Conservation (phyloP, 2,797 vertebrate species). For the Acrossocheilus wenchowensis region DNA sequence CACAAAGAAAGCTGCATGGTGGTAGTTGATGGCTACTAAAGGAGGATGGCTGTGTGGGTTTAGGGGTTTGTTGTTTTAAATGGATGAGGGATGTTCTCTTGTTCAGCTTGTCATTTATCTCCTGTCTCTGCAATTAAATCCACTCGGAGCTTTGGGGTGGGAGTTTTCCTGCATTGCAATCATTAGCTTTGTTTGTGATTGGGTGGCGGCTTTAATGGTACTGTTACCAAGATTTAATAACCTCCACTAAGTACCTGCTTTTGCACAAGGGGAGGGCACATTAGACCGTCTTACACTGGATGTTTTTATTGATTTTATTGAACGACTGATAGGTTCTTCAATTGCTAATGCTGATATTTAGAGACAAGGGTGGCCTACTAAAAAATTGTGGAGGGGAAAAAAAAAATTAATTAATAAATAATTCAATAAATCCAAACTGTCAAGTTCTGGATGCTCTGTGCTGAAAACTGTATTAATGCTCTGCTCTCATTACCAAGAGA, state of each 20-base stretch:
- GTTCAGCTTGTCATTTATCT: conserved; percentile 52
- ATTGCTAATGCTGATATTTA: neutral
- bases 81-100: conserved; percentile 47
- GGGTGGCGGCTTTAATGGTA: conserved; percentile 28
- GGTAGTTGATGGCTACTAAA: conserved; percentile 35
- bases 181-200: conserved; percentile 13
- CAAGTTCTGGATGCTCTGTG: neutral
- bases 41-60: conserved; percentile 49
- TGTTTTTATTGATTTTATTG: conserved; percentile 24
- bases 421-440: neutral
- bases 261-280: neutral
- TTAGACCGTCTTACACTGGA: neutral
- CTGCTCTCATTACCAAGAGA: too few relatives aligned
- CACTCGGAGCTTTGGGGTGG: conserved; percentile 14
- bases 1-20: conserved; percentile 16
- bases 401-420: too few relatives aligned
- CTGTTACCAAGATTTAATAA: conserved; percentile 35
- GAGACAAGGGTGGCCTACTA: neutral
- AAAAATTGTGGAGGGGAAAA: too few relatives aligned
- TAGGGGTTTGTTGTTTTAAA: conserved; percentile 55
- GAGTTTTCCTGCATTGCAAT: conserved; percentile 39
- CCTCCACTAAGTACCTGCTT: conserved; percentile 7
- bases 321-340: neutral
- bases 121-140: conserved; percentile 52
- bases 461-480: neutral